phyloP scores from a whole-genome alignment of 2,113 vertebrate genomes.

The Melanerpes aurifrons region DNA sequence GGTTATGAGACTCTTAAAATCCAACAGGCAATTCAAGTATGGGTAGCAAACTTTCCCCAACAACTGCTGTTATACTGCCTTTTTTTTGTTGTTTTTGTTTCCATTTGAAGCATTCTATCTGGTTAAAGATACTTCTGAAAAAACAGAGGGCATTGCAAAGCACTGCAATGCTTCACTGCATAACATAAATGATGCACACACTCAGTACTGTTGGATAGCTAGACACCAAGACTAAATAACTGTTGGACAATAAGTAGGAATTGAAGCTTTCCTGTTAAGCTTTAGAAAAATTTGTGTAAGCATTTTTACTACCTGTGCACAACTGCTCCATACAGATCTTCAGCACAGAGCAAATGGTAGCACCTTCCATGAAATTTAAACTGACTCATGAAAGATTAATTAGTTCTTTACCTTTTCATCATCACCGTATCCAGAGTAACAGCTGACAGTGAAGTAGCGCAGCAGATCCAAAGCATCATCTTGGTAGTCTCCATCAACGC shows the following conservation, averaged over 20 bases:
- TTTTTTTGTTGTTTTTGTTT: background rate
- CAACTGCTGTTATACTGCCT: accelerated
- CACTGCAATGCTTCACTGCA: background rate
- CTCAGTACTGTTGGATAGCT: background rate
- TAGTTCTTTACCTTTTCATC: constrained; percentile 85
- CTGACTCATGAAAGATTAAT: background rate
- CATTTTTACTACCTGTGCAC: background rate
- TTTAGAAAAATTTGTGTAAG: background rate
- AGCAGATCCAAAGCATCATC: constrained; percentile 93
- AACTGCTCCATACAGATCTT: background rate
- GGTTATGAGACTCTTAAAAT: background rate
- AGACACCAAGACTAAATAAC: background rate
- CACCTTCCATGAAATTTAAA: background rate
- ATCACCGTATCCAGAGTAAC: constrained; percentile 93
- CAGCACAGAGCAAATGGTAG: background rate
- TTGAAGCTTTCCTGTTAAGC: background rate
- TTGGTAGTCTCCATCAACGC: constrained; percentile 87
- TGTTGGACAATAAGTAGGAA: background rate
- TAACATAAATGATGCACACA: background rate
- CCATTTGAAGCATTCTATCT: background rate
- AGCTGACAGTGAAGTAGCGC: constrained; percentile 92
- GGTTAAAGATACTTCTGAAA: background rate
- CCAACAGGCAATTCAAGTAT: background rate
- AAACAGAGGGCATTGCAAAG: background rate
- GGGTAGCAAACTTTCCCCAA: background rate